These are phyloP conservation scores for Brachyhypopomus gauderio DNA, from an alignment of 2,113 vertebrate genomes.

Conservation along the genomic window DNA sequence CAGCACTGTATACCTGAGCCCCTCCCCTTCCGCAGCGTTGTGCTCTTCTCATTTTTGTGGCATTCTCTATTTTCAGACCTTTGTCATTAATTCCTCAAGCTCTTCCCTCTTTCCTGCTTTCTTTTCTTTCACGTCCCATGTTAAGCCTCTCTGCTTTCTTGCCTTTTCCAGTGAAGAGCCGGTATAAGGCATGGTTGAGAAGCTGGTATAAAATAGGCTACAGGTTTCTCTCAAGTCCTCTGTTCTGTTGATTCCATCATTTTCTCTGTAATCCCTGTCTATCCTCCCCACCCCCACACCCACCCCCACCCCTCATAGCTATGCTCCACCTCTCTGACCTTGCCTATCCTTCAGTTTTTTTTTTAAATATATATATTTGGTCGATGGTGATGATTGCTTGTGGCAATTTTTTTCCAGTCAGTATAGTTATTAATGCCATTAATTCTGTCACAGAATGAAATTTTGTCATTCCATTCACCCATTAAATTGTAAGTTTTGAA, in stretches of 20 bases:
- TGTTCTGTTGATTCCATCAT: constrained; percentile 31
- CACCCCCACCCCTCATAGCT: background rate
- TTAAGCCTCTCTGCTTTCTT: constrained; percentile 17
- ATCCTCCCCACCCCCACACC: too few species aligned
- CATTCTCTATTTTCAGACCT: background rate
- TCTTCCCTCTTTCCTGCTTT: background rate
- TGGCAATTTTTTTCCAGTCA: too few species aligned
- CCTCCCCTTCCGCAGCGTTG: constrained; percentile 27
- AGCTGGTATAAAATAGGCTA: constrained; percentile 6
- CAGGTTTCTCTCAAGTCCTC: constrained; percentile 5
- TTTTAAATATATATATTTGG: background rate
- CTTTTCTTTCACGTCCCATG: constrained; percentile 2
- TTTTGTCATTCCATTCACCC: background rate
- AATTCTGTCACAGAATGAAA: background rate
- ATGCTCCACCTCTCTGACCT: constrained; percentile 9
- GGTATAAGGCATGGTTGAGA: background rate
- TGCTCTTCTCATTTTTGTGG: constrained; percentile 13
- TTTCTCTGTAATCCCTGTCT: constrained; percentile 14
- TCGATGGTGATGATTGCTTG: too few species aligned
- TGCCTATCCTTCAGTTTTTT: constrained; percentile 27
- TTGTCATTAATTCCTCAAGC: background rate
- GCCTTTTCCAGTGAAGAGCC: constrained; percentile 15
- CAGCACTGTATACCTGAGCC: constrained; percentile 8
- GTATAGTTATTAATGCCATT: too few species aligned
- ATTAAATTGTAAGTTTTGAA: background rate